A percentile compares a stretch with the other conserved stretches of the same genome.
Evolutionary conservation across 2,113 vertebrate species (phyloP).

Genomic region (Gymnobelideus leadbeateri): DNA sequence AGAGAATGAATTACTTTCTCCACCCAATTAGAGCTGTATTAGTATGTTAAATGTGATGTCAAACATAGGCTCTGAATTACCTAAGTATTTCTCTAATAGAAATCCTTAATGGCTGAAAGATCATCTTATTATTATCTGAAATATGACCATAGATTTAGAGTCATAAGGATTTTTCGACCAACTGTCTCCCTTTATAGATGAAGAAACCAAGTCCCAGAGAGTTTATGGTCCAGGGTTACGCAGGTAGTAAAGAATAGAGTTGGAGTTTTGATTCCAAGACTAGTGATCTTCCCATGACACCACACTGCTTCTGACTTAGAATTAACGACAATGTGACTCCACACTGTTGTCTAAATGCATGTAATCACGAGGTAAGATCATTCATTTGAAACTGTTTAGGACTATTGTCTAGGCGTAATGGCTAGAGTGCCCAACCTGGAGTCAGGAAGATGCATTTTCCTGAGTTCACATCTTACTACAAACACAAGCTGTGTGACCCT

Average conservation of each 20-base stretch:
- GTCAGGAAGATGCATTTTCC: background rate
- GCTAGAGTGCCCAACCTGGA: background rate
- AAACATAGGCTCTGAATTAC: background rate
- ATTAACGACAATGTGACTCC: background rate
- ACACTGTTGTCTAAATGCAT: background rate
- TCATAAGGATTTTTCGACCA: background rate
- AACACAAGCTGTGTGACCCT: background rate
- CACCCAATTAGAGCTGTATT: background rate
- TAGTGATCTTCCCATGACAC: background rate
- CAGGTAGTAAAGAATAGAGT: background rate
- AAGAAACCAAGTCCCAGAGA: background rate
- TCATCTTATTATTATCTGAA: background rate
- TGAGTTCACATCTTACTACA: background rate
- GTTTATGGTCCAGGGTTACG: background rate
- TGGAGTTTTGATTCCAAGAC: background rate
- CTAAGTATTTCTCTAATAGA: background rate
- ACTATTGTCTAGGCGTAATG: background rate
- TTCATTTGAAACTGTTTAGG: background rate
- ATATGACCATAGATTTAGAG: background rate
- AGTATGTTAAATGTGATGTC: background rate
- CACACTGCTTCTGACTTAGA: background rate
- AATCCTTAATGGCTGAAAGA: background rate
- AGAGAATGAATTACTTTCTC: background rate
- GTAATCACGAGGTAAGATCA: background rate
- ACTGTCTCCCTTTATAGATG: background rate